Base-by-base conservation (phyloP, 1,140 invertebrate genomes). In the Nymphalis io region DNA sequence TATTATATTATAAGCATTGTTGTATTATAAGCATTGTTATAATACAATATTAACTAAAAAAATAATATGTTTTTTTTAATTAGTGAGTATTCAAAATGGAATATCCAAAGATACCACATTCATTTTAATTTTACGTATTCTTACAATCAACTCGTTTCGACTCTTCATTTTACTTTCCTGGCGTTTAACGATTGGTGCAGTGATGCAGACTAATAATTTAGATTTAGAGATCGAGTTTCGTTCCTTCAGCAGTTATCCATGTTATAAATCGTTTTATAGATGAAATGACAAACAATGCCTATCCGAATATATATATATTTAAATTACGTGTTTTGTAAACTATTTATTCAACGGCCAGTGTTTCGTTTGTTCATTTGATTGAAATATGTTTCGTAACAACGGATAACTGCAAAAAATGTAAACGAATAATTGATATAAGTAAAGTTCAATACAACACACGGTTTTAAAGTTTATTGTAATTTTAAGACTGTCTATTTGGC, bases 81-180 rank as follows among this genome's bases (percentile, higher is more conserved):
- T 48, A 53, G 39, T 42, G 15, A 63, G 33, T 16, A 64, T 64
- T 57, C 21, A 64, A 57, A 27, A 33, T 27, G 5, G 55, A 53
- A 63, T 53, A 53, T 27, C 15, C 3, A 40, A 55, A 33, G 44
- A 51, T 51, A 12, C 0, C 21, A 55, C 6, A 39, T 64, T 42
- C 51, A 64, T 38, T 63, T 63, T 33, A 40, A 63, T 63, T 63
- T 63, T 18, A 63, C 61, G 61, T 16, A 63, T 63, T 39, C 61
- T 48, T 40, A 63, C 27, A 63, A 63, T 33, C 38, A 53, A 11
- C 48, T 12, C 20, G 18, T 21, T 12, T 11, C 20, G 21, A 20
- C 13, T 21, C 11, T 53, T 21, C 18, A 11, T 53, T 53, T 12
- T 55, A 63, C 39, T 23, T 63, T 63, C 48, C 18, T 53, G 61